Evolutionary conservation across 2,797 vertebrate genomes (phyloP).

Genomic region (Erpetoichthys calabaricus): DNA sequence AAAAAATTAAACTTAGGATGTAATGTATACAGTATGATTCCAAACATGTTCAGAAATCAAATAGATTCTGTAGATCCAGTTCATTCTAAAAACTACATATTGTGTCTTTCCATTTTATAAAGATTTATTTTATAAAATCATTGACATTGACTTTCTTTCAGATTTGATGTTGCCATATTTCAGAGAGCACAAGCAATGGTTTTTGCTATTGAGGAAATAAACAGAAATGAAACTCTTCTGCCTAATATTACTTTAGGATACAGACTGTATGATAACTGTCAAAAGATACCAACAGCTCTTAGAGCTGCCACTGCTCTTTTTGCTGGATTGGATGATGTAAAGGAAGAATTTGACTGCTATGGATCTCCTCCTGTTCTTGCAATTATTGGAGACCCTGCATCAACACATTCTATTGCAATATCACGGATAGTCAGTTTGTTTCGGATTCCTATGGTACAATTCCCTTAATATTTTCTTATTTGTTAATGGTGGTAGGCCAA

Average conservation of each 20-base stretch:
- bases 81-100: too few relatives aligned
- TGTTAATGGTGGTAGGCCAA: too few relatives aligned
- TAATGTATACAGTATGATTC: too few relatives aligned
- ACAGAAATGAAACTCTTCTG: constrained; percentile 24
- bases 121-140: too few relatives aligned
- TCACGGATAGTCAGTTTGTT: constrained; percentile 32
- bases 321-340: constrained; percentile 19
- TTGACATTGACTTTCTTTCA: not conserved
- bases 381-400: constrained; percentile 28
- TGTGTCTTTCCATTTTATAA: too few relatives aligned
- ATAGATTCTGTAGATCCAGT: too few relatives aligned
- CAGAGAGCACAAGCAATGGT: constrained; percentile 30
- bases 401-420: constrained; percentile 27
- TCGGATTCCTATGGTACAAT: constrained; percentile 27
- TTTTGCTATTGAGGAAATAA: constrained; percentile 34
- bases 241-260: constrained; percentile 32
- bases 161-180: constrained; percentile 21
- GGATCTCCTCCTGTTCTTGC: constrained; percentile 19
- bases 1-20: too few relatives aligned
- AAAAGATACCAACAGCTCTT: constrained; percentile 23
- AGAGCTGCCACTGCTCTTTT: constrained; percentile 25
- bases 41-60: too few relatives aligned
- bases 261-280: constrained; percentile 28
- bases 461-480: too few relatives aligned
- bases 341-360: constrained; percentile 17